Evolutionary conservation across 2,888 invertebrate genomes (phyloP), one percentile per base, ranked within the genome.

Genomic region (Polietes domitor): DNA sequence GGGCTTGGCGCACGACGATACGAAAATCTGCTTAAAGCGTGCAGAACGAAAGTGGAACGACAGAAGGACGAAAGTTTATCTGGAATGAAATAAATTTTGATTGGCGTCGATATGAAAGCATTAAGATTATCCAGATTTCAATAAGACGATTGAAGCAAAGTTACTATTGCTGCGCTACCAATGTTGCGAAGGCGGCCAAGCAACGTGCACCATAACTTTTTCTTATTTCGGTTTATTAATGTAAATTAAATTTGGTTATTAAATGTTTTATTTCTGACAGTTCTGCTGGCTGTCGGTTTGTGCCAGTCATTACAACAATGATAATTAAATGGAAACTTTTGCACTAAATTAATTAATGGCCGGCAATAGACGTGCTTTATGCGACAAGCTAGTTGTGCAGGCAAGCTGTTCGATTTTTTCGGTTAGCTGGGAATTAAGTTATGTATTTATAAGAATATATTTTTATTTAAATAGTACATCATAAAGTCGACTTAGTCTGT

Each of bases 41-140:
- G 41, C 41, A 7, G 15, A 12, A 32, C 3, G 2, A 4, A n/a
- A 47, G n/a, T 37, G 47, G 32, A 32, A 32, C 32, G 32, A 32
- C 5, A 12, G 47, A 47, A 2, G 47, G 6, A 47, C 15, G 47
- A 47, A 47, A 47, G 47, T 47, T 74, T 75, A 55, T 19, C 15
- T 63, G 65, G n/a, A 65, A 58, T 50, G 58, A 78, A 65, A 76
- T 37, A 50, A 28, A 61, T 41, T 70, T 70, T 82, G 75, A 78
- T 82, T 75, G 82, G 78, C 72, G 63, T 72, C 71, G 63, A 71
- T 71, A 71, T 53, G 53, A 75, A 71, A 71, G 41, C 47, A 65
- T 71, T 76, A 50, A 53, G 65, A 63, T 78, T 17, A 65, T 4
- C n/a, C 41, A 9, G 24, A 71, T 65, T 76, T 63, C 43, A 24